A percentile compares a stretch with the other conserved stretches of the same genome.
Evolutionary conservation across 2,113 vertebrate species (phyloP).

Genomic region (Gymnobelideus leadbeateri): DNA sequence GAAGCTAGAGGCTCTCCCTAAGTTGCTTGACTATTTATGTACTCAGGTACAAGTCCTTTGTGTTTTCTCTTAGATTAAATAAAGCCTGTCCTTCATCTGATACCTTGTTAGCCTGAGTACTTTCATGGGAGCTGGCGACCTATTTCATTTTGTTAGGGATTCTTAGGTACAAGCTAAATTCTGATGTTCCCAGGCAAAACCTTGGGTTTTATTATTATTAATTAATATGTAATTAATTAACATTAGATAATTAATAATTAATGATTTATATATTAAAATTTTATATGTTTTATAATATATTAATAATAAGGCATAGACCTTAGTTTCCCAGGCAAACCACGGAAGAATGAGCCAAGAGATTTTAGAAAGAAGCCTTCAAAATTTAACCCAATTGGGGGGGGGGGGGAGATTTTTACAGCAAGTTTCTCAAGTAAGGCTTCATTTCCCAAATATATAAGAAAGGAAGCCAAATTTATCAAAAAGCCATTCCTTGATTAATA

Average conservation of each 20-base stretch:
- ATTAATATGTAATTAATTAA: not conserved
- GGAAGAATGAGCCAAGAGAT: too few relatives aligned
- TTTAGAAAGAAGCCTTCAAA: too few relatives aligned
- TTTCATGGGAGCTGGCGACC: not conserved
- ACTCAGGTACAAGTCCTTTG: not conserved
- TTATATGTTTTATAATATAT: not conserved
- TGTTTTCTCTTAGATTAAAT: not conserved
- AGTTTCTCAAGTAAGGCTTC: too few relatives aligned
- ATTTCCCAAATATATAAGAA: too few relatives aligned
- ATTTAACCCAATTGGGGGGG: too few relatives aligned
- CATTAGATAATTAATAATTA: not conserved
- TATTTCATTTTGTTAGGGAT: not conserved
- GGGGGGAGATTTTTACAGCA: too few relatives aligned
- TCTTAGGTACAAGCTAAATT: not conserved
- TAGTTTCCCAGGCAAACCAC: too few relatives aligned
- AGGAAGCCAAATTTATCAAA: too few relatives aligned
- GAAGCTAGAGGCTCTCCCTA: not conserved
- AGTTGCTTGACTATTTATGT: not conserved
- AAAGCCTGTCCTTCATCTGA: not conserved
- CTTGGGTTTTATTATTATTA: not conserved
- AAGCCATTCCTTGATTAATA: too few relatives aligned
- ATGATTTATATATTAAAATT: not conserved
- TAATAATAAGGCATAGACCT: not conserved
- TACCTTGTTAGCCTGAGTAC: not conserved
- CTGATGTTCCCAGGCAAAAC: not conserved